Evolutionary conservation across 2,888 invertebrate genomes (phyloP).

Genomic region (Ernsta delagoae): DNA sequence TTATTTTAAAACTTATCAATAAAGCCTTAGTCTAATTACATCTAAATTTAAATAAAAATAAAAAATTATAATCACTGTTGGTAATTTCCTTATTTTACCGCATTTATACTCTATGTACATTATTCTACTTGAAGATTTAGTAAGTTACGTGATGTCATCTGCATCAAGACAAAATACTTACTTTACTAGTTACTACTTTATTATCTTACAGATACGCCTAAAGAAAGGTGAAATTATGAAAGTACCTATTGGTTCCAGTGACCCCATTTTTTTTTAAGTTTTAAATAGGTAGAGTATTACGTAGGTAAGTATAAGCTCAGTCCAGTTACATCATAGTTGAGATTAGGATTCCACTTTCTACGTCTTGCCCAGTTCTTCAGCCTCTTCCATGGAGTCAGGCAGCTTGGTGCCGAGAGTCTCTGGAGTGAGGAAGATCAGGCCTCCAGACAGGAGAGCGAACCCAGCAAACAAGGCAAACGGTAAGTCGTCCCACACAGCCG

Average conservation of each 20-base stretch:
- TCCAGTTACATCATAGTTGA: not conserved
- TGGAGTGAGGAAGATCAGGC: slow-evolving; percentile 77
- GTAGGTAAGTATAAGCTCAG: not conserved
- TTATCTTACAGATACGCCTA: no score
- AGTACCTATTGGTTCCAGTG: no score
- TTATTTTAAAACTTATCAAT: slow-evolving; percentile 7
- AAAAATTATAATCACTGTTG: no score
- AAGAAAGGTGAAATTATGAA: no score
- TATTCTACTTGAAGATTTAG: no score
- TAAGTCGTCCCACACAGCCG: slow-evolving; percentile 61
- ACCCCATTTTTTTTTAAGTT: not conserved
- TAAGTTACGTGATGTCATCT: no score
- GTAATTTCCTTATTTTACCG: no score
- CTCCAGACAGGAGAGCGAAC: slow-evolving; percentile 78
- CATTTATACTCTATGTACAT: no score
- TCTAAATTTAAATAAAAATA: not conserved
- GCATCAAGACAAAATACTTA: no score
- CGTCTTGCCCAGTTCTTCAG: slow-evolving; percentile 44
- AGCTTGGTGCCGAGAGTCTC: slow-evolving; percentile 81
- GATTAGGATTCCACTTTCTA: slow-evolving; percentile 29
- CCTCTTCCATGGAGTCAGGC: slow-evolving; percentile 65
- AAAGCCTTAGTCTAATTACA: not conserved
- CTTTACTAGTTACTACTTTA: no score
- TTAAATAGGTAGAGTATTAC: not conserved
- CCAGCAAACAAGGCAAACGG: slow-evolving; percentile 83